A percentile compares a stretch with the other conserved stretches of the same genome.
Evolutionary conservation across 2,113 vertebrate species (phyloP).

Genomic region (Clupea harengus): DNA sequence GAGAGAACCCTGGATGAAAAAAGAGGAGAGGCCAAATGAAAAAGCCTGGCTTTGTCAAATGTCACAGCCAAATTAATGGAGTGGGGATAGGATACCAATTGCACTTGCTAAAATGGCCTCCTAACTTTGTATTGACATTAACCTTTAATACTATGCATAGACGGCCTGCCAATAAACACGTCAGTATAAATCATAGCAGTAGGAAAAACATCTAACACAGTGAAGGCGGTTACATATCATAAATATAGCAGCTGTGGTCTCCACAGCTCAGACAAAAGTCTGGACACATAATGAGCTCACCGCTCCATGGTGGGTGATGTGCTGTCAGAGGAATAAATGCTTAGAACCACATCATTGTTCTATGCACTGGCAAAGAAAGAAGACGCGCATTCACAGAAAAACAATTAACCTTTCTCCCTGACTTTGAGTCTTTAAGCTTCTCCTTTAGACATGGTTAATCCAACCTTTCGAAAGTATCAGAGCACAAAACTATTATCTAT

Average conservation of each 20-base stretch:
- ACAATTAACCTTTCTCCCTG: slow-evolving; percentile 45
- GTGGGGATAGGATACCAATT: not conserved
- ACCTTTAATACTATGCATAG: not conserved
- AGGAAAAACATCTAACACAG: not conserved
- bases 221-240: not conserved
- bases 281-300: not conserved
- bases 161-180: not conserved
- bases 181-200: not conserved
- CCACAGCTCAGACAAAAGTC: not conserved
- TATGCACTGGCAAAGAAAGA: not conserved
- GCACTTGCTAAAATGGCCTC: not conserved
- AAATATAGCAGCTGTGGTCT: not conserved
- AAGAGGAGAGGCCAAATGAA: not conserved
- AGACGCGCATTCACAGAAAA: slow-evolving; percentile 18
- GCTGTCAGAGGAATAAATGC: not conserved
- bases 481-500: slow-evolving; percentile 39
- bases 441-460: slow-evolving; percentile 40
- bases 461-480: slow-evolving; percentile 43
- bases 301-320: not conserved
- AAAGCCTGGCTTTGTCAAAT: slow-evolving; percentile 1
- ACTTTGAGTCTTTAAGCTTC: slow-evolving; percentile 39
- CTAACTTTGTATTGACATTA: not conserved
- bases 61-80: not conserved
- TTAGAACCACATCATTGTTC: not conserved
- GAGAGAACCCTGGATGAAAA: slow-evolving; percentile 15